Evolutionary conservation across 2,113 vertebrate genomes (phyloP).

Genomic region (Gymnarchus niloticus): DNA sequence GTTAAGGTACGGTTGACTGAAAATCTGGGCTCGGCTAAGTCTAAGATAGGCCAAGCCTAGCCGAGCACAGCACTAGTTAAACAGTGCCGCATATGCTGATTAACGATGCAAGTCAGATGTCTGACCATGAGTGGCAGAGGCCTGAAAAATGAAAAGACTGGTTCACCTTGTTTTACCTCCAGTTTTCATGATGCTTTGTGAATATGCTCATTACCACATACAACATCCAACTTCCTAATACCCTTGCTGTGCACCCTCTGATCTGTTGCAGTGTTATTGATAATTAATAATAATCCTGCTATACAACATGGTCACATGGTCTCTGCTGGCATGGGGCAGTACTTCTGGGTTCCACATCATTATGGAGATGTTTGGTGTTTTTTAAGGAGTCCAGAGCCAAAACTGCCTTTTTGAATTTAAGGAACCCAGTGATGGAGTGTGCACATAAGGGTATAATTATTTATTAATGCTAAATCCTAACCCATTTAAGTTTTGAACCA

Average conservation of each 20-base stretch:
- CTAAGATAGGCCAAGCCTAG: too few species aligned
- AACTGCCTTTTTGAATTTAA: neutral
- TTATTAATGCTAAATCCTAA: neutral
- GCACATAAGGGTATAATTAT: neutral
- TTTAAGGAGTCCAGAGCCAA: neutral
- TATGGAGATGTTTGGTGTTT: neutral
- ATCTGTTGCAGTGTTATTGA: neutral
- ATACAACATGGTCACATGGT: neutral
- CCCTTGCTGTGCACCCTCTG: neutral
- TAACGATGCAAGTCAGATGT: neutral
- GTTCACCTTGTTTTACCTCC: neutral
- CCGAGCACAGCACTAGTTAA: too few species aligned
- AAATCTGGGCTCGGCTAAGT: too few species aligned
- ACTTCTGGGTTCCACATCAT: slow-evolving; percentile 11
- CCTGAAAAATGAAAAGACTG: neutral
- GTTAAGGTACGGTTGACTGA: neutral
- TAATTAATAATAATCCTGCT: neutral
- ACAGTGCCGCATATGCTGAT: too few species aligned
- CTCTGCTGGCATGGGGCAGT: neutral
- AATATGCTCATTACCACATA: neutral
- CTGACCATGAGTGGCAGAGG: neutral
- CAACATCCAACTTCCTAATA: too few species aligned
- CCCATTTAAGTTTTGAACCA: neutral
- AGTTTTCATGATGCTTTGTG: neutral
- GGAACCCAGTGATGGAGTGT: neutral